Base-by-base conservation (phyloP, 2,888 invertebrate genomes). In the Fragum fragum region DNA sequence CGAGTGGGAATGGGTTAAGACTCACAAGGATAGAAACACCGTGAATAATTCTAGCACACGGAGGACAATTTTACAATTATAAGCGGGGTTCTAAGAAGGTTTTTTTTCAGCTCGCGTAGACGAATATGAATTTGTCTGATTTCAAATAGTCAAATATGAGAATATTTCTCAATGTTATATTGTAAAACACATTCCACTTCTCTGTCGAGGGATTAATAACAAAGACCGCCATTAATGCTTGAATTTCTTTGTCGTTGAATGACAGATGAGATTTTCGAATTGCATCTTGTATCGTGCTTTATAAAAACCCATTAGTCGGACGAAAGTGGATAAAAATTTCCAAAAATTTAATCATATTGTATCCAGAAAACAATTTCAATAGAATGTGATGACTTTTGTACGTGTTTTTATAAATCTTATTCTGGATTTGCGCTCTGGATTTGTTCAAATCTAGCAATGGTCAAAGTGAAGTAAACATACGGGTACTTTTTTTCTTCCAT, bases 201-300 rank as follows among this genome's bases (percentile, higher is more conserved):
- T 23, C 23, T 23, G 57, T 57, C 57, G 23, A 14, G 57, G 57
- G 57, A 57, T 57, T 57, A 57, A 57, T 57, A 57, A 57, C 23
- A 57, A 57, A 57, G 23, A 23, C 7, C 57, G 2, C 57, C 57
- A 57, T 57, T 57, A 57, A 9, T 26, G 57, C 11, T 26, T 18
- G 23, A 47, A 57, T 57, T 57, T 57, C 26, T 57, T 57, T 57
- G 26, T 57, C 3, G 21, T 14, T 57, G 26, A 14, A 23, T 18
- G 57, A 57, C 57, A 14, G 23, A 57, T 57, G 57, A 57, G 57
- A 26, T 57, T 57, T 57, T 57, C 57, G 23, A 57, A 57, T 57
- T 57, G 57, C 57, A 57, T 57, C 57, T 57, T 57, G 57, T 21
- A 23, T 3, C 57, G 11, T 11, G 11, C 23, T 26, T 9, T 57